Conservation (phyloP, 1,140 invertebrate genomes). For the Euborellia annulipes region DNA sequence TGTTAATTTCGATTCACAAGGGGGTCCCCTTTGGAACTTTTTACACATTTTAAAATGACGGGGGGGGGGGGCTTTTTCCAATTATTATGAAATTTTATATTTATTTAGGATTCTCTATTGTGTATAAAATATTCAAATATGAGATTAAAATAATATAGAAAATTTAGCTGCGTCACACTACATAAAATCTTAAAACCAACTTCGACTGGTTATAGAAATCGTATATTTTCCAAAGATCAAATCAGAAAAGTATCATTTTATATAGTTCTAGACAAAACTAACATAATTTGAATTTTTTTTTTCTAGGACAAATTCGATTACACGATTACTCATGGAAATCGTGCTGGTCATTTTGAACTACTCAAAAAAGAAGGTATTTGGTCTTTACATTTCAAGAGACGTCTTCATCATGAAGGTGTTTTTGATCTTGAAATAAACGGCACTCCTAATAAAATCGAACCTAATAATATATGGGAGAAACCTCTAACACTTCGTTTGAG, state of each 20-base stretch:
- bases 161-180: neutral
- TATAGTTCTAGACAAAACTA: too few species aligned
- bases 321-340: slow-evolving; percentile 44
- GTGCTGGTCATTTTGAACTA: slow-evolving; percentile 45
- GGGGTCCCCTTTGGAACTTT: too few species aligned
- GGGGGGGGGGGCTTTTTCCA: too few species aligned
- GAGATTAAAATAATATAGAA: neutral
- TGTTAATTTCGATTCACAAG: too few species aligned
- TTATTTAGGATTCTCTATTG: too few species aligned
- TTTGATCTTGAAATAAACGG: slow-evolving; percentile 42
- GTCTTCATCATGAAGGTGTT: slow-evolving; percentile 34
- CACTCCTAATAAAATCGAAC: slow-evolving; percentile 20
- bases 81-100: too few species aligned
- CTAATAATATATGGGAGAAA: slow-evolving; percentile 29
- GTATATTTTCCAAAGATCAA: neutral
- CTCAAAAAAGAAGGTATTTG: slow-evolving; percentile 43
- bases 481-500: slow-evolving; percentile 34
- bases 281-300: too few species aligned
- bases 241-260: too few species aligned
- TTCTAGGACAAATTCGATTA: slow-evolving; percentile 43
- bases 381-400: slow-evolving; percentile 41
- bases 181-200: neutral
- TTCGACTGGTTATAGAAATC: neutral
- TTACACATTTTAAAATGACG: too few species aligned
- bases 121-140: neutral